Evolutionary conservation across 1,140 invertebrate genomes (phyloP), one percentile per base, ranked within the genome.

Genomic region (Babylonia areolata): DNA sequence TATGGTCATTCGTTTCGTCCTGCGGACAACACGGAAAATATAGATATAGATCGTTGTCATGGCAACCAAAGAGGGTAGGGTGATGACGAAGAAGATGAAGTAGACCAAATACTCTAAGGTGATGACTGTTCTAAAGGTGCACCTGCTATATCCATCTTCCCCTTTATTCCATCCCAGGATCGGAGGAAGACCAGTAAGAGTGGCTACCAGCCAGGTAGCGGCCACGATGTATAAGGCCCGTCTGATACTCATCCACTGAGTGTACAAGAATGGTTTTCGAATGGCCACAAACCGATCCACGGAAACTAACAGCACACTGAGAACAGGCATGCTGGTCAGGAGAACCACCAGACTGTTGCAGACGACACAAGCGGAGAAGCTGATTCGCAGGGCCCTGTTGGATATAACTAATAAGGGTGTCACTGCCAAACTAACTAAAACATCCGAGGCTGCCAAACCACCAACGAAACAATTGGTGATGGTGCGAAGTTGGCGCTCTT

Each of bases 401-500:
- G 94, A n/a, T 20, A 92, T 71, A 1, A 91, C 88, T 1, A 91
- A 91, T 35, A 92, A 80, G 11, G 93, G 93, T 31, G 92, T 88
- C 11, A 90, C 93, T 6, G 93, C 51, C 39, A 94, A 81, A n/a
- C 93, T 93, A 39, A 95, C 95, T 2, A 95, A 85, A 31, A 95
- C 86, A 85, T 95, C 95, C 12, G 95, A 95, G 11, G 94, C 46
- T 0, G 95, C 95, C 33, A 95, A 88, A 81, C 92, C 94, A 31
- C 93, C 94, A 20, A 95, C 93, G 80, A 95, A 95, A 80, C 92
- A 94, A 87, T 95, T 95, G 86, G 95, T 95, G 31, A 94, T 91
- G 33, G 94, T 95, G 80, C 94, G 94, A 28, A 95, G 90, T 42
- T 88, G 88, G 28, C 84, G 87, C 58, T 94, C 93, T 51, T 90